Percentiles rank a stretch among this genome's conserved stretches.
Evolutionary conservation across 2,113 vertebrate species (phyloP).

Genomic region (Sporophila hypoxantha): DNA sequence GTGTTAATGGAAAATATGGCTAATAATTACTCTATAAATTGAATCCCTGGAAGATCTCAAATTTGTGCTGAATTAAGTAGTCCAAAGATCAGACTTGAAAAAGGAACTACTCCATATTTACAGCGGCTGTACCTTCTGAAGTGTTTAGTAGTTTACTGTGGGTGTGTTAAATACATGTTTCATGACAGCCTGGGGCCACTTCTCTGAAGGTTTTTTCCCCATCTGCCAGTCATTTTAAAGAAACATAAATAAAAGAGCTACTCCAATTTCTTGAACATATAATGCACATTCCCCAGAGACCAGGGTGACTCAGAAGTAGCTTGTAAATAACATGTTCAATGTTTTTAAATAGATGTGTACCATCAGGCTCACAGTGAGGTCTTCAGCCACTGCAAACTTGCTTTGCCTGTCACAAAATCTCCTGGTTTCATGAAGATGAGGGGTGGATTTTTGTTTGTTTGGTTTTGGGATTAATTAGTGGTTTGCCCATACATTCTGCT

Average conservation of each 20-base stretch:
- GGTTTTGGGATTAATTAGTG: not conserved
- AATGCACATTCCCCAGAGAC: not conserved
- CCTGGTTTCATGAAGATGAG: not conserved
- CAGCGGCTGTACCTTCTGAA: not conserved
- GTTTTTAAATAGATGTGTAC: constrained; percentile 9
- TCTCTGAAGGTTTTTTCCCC: constrained; percentile 52
- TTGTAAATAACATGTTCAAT: constrained; percentile 50
- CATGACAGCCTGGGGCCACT: constrained; percentile 42
- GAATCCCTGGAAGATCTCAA: not conserved
- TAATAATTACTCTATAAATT: constrained; percentile 1
- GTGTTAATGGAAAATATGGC: not conserved
- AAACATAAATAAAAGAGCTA: constrained; percentile 49
- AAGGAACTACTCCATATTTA: not conserved
- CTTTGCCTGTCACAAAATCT: not conserved
- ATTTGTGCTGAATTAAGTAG: constrained; percentile 20
- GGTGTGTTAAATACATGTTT: constrained; percentile 51
- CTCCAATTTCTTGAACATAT: constrained; percentile 44
- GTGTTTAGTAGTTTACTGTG: constrained; percentile 23
- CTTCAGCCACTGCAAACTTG: constrained; percentile 11
- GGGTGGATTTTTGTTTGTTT: not conserved
- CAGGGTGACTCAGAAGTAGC: constrained; percentile 26
- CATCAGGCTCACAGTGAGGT: not conserved
- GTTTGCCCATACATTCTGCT: not conserved
- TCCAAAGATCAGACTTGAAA: not conserved
- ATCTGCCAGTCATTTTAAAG: constrained; percentile 53